Evolutionary conservation across 2,797 vertebrate genomes (phyloP).

Genomic region (Otolemur crassicaudatus): DNA sequence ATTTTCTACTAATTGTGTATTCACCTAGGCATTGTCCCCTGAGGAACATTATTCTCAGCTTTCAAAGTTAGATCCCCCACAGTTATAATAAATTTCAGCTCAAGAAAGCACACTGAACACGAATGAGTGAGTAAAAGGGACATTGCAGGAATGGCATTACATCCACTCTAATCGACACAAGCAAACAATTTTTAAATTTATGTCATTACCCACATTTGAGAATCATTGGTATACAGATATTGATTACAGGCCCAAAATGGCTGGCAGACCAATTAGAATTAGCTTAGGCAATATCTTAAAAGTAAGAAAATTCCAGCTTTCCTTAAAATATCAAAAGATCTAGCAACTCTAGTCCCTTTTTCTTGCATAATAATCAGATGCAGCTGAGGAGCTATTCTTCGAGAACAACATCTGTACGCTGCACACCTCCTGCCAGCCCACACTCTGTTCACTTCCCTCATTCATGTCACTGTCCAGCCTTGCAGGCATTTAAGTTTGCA

Average conservation of each 20-base stretch:
- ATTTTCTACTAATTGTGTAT: slow-evolving; percentile 10
- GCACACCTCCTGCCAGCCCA: background rate
- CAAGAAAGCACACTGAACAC: slow-evolving; percentile 11
- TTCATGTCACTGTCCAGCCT: background rate
- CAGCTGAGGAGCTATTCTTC: background rate
- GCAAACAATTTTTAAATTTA: background rate
- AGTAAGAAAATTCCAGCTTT: slow-evolving; percentile 32
- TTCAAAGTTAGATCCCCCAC: background rate
- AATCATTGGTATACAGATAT: background rate
- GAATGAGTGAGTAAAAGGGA: background rate
- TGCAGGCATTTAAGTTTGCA: slow-evolving; percentile 25
- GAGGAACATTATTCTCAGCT: background rate
- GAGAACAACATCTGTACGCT: background rate
- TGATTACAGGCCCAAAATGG: slow-evolving; percentile 6
- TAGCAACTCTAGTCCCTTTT: background rate
- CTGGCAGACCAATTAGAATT: background rate
- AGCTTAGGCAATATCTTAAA: slow-evolving; percentile 29
- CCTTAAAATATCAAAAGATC: slow-evolving; percentile 43
- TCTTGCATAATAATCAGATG: background rate
- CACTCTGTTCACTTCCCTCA: background rate
- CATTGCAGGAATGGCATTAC: background rate
- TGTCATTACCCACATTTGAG: slow-evolving; percentile 5
- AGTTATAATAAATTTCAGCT: slow-evolving; percentile 41
- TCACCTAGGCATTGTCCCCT: background rate
- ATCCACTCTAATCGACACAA: background rate